phyloP scores from a whole-genome alignment of 2,113 vertebrate species.

The Bucco capensis region DNA sequence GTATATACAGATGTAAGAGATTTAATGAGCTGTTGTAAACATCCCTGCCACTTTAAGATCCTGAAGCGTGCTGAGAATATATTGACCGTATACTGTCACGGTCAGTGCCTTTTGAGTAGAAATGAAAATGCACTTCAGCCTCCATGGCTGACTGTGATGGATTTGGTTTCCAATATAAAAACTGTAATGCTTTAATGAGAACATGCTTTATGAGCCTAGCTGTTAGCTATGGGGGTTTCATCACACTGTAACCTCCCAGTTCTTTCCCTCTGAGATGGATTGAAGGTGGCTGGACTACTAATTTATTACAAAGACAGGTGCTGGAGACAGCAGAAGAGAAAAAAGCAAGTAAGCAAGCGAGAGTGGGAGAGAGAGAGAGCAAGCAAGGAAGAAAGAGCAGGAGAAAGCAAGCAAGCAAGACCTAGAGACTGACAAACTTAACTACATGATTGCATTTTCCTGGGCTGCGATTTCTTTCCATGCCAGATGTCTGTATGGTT shows the following conservation, averaged over 20 bases:
- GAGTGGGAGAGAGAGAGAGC: background rate
- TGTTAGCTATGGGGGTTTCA: conserved; percentile 33
- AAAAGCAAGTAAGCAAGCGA: background rate
- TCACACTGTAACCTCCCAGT: conserved; percentile 31
- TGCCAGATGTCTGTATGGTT: background rate
- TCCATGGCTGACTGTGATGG: conserved; percentile 10
- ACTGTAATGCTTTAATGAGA: conserved; percentile 54
- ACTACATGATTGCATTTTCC: background rate
- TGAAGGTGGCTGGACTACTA: background rate
- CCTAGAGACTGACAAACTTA: background rate
- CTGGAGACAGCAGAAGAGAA: background rate
- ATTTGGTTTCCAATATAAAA: conserved; percentile 59
- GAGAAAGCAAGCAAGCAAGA: background rate
- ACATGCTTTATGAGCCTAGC: conserved; percentile 40
- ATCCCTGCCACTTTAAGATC: conserved; percentile 26
- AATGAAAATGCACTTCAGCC: conserved; percentile 32
- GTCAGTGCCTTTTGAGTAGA: conserved; percentile 12
- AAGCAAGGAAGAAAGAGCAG: background rate
- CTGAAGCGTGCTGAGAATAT: background rate
- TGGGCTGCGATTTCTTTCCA: background rate
- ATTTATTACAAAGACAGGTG: conserved; percentile 59
- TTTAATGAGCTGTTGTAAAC: conserved; percentile 36
- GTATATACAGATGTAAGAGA: conserved; percentile 26
- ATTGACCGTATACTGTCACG: background rate
- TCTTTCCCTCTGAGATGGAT: conserved; percentile 31